These are phyloP conservation scores for Drosophila miranda DNA, from an alignment of 1,140 invertebrate species.

Conservation along the genomic window DNA sequence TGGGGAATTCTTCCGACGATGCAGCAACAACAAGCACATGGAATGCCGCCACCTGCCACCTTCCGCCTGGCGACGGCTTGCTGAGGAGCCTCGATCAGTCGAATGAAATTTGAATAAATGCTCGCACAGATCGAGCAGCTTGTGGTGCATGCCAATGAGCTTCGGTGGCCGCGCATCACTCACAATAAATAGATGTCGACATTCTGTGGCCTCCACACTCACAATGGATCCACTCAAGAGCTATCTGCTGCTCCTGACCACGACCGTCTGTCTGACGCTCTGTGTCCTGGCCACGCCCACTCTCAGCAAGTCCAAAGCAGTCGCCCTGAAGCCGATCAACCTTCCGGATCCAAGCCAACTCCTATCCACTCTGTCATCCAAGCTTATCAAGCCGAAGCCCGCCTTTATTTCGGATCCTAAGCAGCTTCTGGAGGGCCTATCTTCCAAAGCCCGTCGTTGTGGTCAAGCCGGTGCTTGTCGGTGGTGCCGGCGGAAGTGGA, in stretches of 20 bases:
- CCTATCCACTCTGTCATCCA: conserved; percentile 29
- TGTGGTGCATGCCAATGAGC: conserved; percentile 55
- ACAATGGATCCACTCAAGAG: conserved; percentile 56
- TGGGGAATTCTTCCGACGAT: conserved; percentile 52
- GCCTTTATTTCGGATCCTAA: conserved; percentile 31
- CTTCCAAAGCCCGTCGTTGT: conserved; percentile 60
- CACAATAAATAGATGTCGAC: conserved; percentile 52
- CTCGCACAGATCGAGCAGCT: conserved; percentile 34
- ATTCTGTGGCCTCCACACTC: conserved; percentile 21
- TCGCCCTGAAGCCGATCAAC: conserved; percentile 1
- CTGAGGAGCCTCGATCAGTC: conserved; percentile 45
- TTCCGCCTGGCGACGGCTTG: conserved; percentile 15
- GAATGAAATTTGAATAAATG: conserved; percentile 60
- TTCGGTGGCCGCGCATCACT: conserved; percentile 2
- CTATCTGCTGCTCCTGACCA: conserved; percentile 41
- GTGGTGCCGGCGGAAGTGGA: conserved; percentile 10
- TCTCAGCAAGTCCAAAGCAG: conserved; percentile 30
- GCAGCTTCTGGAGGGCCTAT: conserved; percentile 21
- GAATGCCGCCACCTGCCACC: conserved; percentile 13
- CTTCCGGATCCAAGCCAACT: conserved; percentile 40
- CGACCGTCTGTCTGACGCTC: conserved; percentile 1
- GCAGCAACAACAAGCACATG: conserved; percentile 7
- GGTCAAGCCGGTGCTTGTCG: conserved; percentile 55
- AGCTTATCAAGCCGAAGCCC: conserved; percentile 50
- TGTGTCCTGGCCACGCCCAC: conserved; percentile 38